Base-by-base conservation (phyloP, 2,113 vertebrate genomes). In the Colossoma macropomum region DNA sequence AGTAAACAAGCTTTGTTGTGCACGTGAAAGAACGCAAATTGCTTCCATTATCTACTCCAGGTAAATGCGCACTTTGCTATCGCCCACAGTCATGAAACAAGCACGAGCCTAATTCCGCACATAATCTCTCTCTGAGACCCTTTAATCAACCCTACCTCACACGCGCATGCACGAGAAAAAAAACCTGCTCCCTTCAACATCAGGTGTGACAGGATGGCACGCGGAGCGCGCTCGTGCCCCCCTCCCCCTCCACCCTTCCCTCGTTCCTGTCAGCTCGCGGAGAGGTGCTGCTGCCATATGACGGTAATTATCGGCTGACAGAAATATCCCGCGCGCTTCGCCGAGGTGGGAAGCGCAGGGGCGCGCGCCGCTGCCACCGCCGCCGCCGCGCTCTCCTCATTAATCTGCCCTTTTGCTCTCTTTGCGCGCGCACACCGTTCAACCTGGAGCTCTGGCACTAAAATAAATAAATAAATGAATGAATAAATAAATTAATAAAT, bases 271-370 rank as follows among this genome's bases (percentile, higher is more conserved):
- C 94, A 93, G 94, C 94, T 94, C 93, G 92, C 87, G 81, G 90
- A 87, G 96, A 97, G 94, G 95, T 96, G 96, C 93, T 92, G 92
- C 93, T 92, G 93, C 95, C 96, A 94, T 94, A 96, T 96, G 95
- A 96, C 95, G 96, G 94, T 97, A 97, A 98, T 97, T 98, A 98
- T 96, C 96, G 94, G 95, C 96, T 96, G 96, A 97, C 96, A 97
- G 91, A 98, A 97, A 97, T 97, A 97, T 96, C 96, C 94, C 93
- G 93, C 94, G 96, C 94, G 96, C 92, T 93, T 95, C 92, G 91
- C 87, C 94, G 96, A 97, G 96, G 97, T 97, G 95, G 96, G 94
- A 98, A 98, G 63, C 96, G 95, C 95, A 95, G 89, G 93, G 95
- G 96, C 95, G 87, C 50, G 50, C 50, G 50, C 15, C 8, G 41